A percentile compares a stretch with the other conserved stretches of the same genome.
These are phyloP conservation scores for Tursiops truncatus DNA, from an alignment of 2,113 vertebrate species.

Conservation along the genomic window DNA sequence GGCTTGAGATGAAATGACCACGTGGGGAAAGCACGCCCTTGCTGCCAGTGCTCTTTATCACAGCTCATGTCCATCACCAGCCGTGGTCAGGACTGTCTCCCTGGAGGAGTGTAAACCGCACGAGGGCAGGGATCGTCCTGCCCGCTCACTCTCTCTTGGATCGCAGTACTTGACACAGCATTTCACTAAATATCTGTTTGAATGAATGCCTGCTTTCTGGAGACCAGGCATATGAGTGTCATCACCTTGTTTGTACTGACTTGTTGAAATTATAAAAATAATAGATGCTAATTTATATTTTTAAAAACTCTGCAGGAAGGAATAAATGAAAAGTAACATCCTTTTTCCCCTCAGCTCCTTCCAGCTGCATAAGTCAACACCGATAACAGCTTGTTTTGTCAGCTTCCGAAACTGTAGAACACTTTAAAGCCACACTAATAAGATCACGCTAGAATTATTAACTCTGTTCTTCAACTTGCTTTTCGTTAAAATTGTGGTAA, in stretches of 20 bases:
- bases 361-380: background rate
- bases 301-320: background rate
- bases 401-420: background rate
- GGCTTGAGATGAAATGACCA: background rate
- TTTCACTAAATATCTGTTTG: background rate
- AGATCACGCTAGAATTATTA: background rate
- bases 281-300: background rate
- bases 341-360: background rate
- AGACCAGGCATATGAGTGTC: background rate
- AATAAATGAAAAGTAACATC: background rate
- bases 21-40: background rate
- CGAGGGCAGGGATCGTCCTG: background rate
- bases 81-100: background rate
- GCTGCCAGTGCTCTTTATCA: background rate
- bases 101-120: background rate
- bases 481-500: background rate
- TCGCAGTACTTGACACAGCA: fast-evolving
- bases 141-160: fast-evolving
- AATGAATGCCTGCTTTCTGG: background rate
- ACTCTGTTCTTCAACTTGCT: background rate
- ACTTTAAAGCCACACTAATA: background rate
- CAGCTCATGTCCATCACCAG: background rate
- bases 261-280: constrained; percentile 4
- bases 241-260: background rate
- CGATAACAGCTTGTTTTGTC: background rate